These are phyloP conservation scores for Drosophila anomalata DNA, from an alignment of 2,888 invertebrate genomes.

Conservation along the genomic window DNA sequence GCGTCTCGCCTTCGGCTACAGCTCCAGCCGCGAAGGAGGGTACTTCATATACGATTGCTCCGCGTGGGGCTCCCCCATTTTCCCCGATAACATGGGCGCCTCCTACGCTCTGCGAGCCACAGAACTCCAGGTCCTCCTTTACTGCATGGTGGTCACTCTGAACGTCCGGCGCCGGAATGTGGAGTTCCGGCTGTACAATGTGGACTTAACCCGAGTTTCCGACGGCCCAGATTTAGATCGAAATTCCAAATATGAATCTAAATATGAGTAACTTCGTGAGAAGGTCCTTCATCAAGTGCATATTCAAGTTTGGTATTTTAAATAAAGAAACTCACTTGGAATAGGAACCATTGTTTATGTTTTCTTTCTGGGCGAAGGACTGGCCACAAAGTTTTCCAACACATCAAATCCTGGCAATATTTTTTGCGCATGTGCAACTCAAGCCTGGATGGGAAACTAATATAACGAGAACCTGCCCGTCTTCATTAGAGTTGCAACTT, in stretches of 20 bases:
- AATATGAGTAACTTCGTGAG: neutral
- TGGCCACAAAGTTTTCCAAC: slow-evolving; percentile 11
- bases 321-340: neutral
- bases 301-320: too few relatives aligned
- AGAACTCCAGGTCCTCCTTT: slow-evolving; percentile 86
- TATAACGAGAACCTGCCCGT: slow-evolving; percentile 41
- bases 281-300: too few relatives aligned
- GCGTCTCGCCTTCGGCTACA: slow-evolving; percentile 85
- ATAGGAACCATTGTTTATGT: neutral
- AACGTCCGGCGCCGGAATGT: slow-evolving; percentile 85
- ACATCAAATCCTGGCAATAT: slow-evolving; percentile 5
- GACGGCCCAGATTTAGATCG: neutral
- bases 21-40: slow-evolving; percentile 81
- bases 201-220: slow-evolving; percentile 51
- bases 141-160: slow-evolving; percentile 86
- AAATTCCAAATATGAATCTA: neutral
- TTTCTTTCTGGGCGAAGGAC: neutral
- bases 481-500: slow-evolving; percentile 33
- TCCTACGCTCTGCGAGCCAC: slow-evolving; percentile 87
- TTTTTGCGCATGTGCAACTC: slow-evolving; percentile 43
- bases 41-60: slow-evolving; percentile 89
- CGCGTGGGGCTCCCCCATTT: slow-evolving; percentile 86
- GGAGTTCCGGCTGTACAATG: slow-evolving; percentile 84
- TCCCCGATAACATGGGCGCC: slow-evolving; percentile 85
- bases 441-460: slow-evolving; percentile 21